Evolutionary conservation across 2,113 vertebrate species (phyloP).

Genomic region (Pituophis catenifer): DNA sequence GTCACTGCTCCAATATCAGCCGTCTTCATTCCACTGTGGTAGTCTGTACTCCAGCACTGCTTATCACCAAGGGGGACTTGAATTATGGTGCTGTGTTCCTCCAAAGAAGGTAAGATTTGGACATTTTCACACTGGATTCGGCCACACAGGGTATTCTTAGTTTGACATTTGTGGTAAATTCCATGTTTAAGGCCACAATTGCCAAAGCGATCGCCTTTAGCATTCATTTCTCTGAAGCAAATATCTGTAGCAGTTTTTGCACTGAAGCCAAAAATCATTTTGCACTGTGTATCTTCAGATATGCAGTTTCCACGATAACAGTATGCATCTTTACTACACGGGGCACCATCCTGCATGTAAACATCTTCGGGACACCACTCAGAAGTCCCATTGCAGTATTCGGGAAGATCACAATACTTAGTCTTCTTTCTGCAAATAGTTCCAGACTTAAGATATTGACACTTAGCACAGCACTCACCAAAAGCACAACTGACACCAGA

Average conservation of each 20-base stretch:
- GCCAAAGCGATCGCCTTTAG: constrained; percentile 41
- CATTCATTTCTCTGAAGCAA: constrained; percentile 30
- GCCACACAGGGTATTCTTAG: constrained; percentile 21
- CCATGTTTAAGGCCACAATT: constrained; percentile 8
- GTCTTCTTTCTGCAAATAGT: constrained; percentile 58
- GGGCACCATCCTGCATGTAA: constrained; percentile 69
- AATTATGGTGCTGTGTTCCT: constrained; percentile 20
- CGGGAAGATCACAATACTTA: constrained; percentile 66
- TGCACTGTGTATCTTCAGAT: constrained; percentile 67
- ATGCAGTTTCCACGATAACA: constrained; percentile 72
- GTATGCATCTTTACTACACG: constrained; percentile 55
- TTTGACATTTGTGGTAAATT: constrained; percentile 3
- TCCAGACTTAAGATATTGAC: constrained; percentile 62
- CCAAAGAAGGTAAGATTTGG: neutral
- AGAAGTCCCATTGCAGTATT: constrained; percentile 70
- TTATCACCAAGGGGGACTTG: neutral
- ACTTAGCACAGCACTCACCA: constrained; percentile 29
- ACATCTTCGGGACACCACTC: constrained; percentile 65
- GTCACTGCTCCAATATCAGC: constrained; percentile 3
- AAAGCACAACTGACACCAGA: constrained; percentile 24
- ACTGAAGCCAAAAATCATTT: constrained; percentile 63
- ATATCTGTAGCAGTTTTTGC: neutral
- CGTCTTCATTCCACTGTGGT: neutral
- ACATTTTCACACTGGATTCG: constrained; percentile 43
- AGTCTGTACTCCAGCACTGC: constrained; percentile 29